Evolutionary conservation across 2,113 vertebrate species (phyloP).

Genomic region (Cottus gobio): DNA sequence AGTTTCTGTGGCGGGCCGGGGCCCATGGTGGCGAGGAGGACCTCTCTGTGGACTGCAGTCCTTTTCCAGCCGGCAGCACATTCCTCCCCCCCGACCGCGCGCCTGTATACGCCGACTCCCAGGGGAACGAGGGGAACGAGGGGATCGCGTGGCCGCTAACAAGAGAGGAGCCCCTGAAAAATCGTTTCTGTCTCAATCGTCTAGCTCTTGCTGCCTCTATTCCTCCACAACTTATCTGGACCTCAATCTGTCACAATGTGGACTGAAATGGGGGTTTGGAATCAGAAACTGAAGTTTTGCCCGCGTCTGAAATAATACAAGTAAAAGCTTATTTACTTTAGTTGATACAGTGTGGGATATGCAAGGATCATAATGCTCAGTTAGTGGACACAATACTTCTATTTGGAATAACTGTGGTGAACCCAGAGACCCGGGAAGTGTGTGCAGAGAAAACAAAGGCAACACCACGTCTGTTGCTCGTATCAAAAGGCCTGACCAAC

Average conservation of each 20-base stretch:
- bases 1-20: constrained; percentile 50
- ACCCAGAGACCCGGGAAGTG: neutral
- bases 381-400: neutral
- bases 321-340: neutral
- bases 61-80: constrained; percentile 74
- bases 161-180: constrained; percentile 60
- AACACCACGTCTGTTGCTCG: constrained; percentile 25
- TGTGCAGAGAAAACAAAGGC: constrained; percentile 42
- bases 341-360: neutral
- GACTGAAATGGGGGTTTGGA: neutral
- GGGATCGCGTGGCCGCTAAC: constrained; percentile 73
- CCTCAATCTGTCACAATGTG: constrained; percentile 30
- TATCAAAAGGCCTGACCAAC: constrained; percentile 37
- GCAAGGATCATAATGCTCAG: neutral
- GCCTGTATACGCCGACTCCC: constrained; percentile 58
- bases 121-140: constrained; percentile 50
- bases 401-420: constrained; percentile 21
- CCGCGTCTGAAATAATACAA: neutral
- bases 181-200: constrained; percentile 28
- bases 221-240: constrained; percentile 18
- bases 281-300: neutral
- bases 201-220: constrained; percentile 3
- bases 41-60: constrained; percentile 56
- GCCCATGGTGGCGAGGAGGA: constrained; percentile 45
- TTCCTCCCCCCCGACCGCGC: constrained; percentile 61